A percentile compares a stretch with the other conserved stretches of the same genome.
Conservation (phyloP, 2,888 invertebrate species). For the Drosophila maculinotata region DNA sequence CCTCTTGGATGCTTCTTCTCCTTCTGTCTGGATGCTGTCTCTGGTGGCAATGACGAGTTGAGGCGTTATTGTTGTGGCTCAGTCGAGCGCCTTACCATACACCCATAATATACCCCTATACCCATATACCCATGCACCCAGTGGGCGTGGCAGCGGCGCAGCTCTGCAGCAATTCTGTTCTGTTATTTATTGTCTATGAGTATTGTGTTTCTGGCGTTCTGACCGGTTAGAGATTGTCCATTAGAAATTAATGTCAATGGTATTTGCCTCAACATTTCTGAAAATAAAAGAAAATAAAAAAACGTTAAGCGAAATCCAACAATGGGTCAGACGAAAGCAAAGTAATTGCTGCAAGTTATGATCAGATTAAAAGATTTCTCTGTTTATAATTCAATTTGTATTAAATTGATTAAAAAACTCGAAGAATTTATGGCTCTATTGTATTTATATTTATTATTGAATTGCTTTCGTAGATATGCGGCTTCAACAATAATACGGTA, state of each 20-base stretch:
- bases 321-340: conserved; percentile 26
- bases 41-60: conserved; percentile 47
- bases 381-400: conserved; percentile 33
- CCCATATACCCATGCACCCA: no score
- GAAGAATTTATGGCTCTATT: conserved; percentile 10
- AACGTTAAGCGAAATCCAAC: conserved; percentile 38
- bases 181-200: conserved; percentile 53
- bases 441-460: conserved; percentile 13
- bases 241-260: conserved; percentile 51
- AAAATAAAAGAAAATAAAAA: conserved; percentile 33
- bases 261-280: conserved; percentile 47
- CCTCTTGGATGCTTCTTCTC: background rate
- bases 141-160: conserved; percentile 22
- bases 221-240: conserved; percentile 46
- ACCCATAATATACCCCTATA: no score
- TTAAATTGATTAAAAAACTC: conserved; percentile 24
- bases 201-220: conserved; percentile 31
- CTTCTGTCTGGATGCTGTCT: conserved; percentile 4
- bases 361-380: conserved; percentile 20
- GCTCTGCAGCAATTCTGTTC: conserved; percentile 25
- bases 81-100: conserved; percentile 39
- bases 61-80: conserved; percentile 57
- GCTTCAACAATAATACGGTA: no score
- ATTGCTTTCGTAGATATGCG: no score
- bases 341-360: conserved; percentile 41